Evolutionary conservation across 92 coral and sea anemone genomes (phyloP).

Genomic region (Porites evermanni): DNA sequence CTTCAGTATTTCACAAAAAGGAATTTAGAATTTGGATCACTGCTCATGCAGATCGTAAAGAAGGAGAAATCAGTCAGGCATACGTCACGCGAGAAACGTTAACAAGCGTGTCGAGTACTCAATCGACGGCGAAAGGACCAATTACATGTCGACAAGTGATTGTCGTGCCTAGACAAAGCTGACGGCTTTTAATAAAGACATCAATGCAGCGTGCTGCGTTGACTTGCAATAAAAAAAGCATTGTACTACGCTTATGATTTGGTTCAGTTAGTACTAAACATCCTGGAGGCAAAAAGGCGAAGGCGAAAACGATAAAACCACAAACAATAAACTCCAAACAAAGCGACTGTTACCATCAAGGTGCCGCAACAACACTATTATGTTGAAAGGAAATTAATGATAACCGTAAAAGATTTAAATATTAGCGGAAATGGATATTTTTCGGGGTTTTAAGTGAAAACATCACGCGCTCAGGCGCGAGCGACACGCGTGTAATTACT

Average conservation of each 20-base stretch:
- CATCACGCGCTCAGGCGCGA: too few relatives aligned
- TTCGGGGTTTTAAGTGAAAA: too few relatives aligned
- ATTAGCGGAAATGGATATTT: too few relatives aligned
- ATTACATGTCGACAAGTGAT: neutral
- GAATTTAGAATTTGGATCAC: neutral
- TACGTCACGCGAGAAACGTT: neutral
- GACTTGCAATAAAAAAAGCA: neutral
- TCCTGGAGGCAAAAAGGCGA: neutral
- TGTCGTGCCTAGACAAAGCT: neutral
- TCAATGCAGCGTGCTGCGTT: neutral
- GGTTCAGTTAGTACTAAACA: neutral
- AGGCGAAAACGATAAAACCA: neutral
- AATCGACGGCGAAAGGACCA: neutral
- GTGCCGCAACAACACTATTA: too few relatives aligned
- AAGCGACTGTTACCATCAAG: neutral
- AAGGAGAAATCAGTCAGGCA: too few relatives aligned
- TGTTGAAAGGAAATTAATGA: too few relatives aligned
- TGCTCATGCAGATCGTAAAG: neutral
- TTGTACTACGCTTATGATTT: neutral
- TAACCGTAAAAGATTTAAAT: too few relatives aligned
- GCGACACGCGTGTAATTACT: too few relatives aligned
- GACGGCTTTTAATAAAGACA: neutral
- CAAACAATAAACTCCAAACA: neutral
- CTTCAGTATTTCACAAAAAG: neutral
- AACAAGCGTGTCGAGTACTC: neutral